phyloP scores from a whole-genome alignment of 2,888 invertebrate genomes.

The Drosophila paranaensis region DNA sequence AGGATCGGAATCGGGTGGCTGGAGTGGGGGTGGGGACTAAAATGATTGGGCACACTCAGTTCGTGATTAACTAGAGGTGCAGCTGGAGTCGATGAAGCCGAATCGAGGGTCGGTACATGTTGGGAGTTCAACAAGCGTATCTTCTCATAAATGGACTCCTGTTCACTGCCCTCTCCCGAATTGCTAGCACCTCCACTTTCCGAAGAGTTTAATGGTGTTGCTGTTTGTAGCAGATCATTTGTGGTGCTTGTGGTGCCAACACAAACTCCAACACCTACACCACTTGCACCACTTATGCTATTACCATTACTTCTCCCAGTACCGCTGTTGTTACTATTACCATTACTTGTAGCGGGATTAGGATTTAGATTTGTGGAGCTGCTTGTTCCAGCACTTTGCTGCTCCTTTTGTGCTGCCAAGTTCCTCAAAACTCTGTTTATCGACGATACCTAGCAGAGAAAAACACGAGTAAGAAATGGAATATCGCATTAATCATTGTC shows the following conservation, averaged over 20 bases:
- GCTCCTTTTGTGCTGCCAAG: constrained; percentile 96
- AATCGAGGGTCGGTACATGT: constrained; percentile 49
- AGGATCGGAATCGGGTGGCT: constrained; percentile 32
- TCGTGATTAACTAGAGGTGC: constrained; percentile 45
- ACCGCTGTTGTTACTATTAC: constrained; percentile 28
- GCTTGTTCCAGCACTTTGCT: constrained; percentile 64
- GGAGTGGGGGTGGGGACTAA: constrained; percentile 49
- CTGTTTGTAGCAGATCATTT: constrained; percentile 66
- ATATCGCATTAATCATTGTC: neutral
- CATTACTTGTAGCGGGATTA: constrained; percentile 14
- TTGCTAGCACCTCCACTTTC: constrained; percentile 77
- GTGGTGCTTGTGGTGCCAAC: constrained; percentile 4
- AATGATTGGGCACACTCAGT: constrained; percentile 53
- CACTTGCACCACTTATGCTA: constrained; percentile 11
- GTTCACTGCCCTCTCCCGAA: constrained; percentile 72
- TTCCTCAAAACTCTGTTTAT: constrained; percentile 99
- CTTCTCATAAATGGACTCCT: constrained; percentile 82
- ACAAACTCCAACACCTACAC: neutral
- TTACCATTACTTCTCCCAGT: constrained; percentile 16
- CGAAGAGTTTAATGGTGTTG: constrained; percentile 82
- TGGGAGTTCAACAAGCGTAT: constrained; percentile 80
- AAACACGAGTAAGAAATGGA: neutral
- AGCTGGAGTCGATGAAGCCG: constrained; percentile 28
- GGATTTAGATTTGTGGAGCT: constrained; percentile 18
- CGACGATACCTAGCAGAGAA: constrained; percentile 77